phyloP scores from a whole-genome alignment of 2,797 vertebrate genomes.

The Microctenopoma stevenorrisi region DNA sequence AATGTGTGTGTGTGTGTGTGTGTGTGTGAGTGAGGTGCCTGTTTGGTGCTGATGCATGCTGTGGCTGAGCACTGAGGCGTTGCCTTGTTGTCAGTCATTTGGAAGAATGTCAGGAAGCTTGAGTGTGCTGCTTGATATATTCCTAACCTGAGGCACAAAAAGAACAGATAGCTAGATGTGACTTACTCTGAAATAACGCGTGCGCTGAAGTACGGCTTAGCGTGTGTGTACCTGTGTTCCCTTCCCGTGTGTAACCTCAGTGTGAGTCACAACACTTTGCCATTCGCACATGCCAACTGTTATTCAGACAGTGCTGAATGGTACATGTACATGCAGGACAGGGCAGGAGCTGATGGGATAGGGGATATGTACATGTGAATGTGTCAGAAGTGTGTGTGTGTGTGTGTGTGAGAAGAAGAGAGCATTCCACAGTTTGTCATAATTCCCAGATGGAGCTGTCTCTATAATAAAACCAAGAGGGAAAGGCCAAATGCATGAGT shows the following conservation, averaged over 20 bases:
- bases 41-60: constrained; percentile 49
- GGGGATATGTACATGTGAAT: constrained; percentile 3
- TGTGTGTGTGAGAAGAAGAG: constrained; percentile 8
- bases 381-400: constrained; percentile 2
- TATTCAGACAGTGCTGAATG: constrained; percentile 17
- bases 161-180: background rate
- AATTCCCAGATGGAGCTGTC: constrained; percentile 46
- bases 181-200: constrained; percentile 9
- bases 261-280: constrained; percentile 55
- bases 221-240: constrained; percentile 35
- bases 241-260: constrained; percentile 6
- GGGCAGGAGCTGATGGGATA: constrained; percentile 26
- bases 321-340: constrained; percentile 61
- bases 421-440: constrained; percentile 50
- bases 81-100: constrained; percentile 56
- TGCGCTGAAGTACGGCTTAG: constrained; percentile 10
- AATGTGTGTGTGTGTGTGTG: constrained; percentile 2
- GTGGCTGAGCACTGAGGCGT: constrained; percentile 57
- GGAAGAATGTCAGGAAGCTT: constrained; percentile 45
- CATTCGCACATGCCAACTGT: constrained; percentile 29
- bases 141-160: constrained; percentile 41
- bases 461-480: constrained; percentile 50
- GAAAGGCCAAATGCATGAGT: constrained; percentile 21
- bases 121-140: constrained; percentile 30
- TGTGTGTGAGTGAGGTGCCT: constrained; percentile 8